Evolutionary conservation across 2,113 vertebrate species (phyloP).

Genomic region (Saccopteryx bilineata): DNA sequence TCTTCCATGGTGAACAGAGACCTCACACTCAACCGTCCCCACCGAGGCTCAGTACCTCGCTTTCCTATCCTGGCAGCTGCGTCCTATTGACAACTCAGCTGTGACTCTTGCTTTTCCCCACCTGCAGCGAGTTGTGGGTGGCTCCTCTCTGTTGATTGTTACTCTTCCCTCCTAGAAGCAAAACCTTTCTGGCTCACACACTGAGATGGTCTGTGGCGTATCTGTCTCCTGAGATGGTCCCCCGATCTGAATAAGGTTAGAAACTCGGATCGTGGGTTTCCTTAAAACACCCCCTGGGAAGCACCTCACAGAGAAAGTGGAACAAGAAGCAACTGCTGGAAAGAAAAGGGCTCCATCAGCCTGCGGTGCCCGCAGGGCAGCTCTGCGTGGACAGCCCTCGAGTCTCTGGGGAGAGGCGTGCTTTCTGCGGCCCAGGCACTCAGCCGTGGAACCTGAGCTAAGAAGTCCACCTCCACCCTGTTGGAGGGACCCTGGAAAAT

Average conservation of each 20-base stretch:
- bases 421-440: accelerated
- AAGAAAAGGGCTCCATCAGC: neutral
- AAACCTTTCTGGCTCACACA: neutral
- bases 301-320: neutral
- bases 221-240: neutral
- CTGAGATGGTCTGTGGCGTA: too few relatives aligned
- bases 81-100: neutral
- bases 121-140: neutral
- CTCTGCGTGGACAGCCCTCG: accelerated
- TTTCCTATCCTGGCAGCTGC: neutral
- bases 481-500: neutral
- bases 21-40: neutral
- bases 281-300: neutral
- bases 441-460: neutral
- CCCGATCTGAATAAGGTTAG: neutral
- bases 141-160: neutral
- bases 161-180: neutral
- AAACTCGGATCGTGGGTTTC: neutral
- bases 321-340: neutral
- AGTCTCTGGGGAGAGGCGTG: too few relatives aligned
- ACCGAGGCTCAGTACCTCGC: too few relatives aligned
- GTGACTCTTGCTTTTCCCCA: neutral
- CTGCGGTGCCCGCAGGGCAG: too few relatives aligned
- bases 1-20: neutral
- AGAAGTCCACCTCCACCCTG: neutral